A percentile compares a stretch with the other conserved stretches of the same genome.
Conservation (phyloP, 2,797 vertebrate genomes). For the Myioborus miniatus region DNA sequence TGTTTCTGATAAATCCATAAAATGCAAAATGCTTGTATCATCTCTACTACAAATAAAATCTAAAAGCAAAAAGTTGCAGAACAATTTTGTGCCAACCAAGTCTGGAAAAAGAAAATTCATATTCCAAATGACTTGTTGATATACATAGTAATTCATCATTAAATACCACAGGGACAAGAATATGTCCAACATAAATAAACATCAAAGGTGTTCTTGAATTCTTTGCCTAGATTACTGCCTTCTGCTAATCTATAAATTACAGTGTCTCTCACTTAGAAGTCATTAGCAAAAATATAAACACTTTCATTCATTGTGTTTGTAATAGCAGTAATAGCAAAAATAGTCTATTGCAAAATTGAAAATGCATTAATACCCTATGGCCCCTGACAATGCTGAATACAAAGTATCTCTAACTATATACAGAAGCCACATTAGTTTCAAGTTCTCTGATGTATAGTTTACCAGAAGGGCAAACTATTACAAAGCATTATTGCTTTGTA, state of each 20-base stretch:
- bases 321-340: conserved; percentile 2
- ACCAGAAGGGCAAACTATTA: neutral
- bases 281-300: neutral
- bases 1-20: neutral
- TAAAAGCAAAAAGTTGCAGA: neutral
- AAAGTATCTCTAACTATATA: conserved; percentile 52
- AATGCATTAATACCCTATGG: conserved; percentile 17
- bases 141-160: neutral
- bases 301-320: neutral
- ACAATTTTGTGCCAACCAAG: neutral
- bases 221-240: neutral
- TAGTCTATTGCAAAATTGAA: neutral
- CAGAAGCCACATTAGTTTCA: conserved; percentile 60
- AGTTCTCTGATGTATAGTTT: conserved; percentile 50
- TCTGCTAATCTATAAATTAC: neutral
- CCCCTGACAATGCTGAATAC: neutral
- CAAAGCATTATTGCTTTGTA: conserved; percentile 23
- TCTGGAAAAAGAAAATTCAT: neutral
- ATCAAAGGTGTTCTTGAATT: neutral
- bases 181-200: neutral
- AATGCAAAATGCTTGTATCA: neutral
- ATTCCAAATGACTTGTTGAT: neutral
- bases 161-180: neutral
- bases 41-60: neutral
- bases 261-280: neutral